A percentile compares a stretch with the other conserved stretches of the same genome.
Conservation (phyloP, 2,113 vertebrate species). For the Halichoerus grypus region DNA sequence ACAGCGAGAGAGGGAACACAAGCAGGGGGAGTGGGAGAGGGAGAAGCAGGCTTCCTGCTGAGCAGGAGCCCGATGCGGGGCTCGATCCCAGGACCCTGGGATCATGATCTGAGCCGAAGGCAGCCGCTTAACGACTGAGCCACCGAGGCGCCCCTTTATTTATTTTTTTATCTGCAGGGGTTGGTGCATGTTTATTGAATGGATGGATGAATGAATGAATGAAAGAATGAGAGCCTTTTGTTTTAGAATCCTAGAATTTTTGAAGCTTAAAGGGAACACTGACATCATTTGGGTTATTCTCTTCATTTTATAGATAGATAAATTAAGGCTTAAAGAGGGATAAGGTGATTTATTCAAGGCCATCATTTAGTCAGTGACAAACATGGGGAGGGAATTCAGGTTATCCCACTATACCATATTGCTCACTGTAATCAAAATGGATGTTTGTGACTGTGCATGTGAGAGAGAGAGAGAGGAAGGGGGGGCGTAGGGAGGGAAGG, state of each 20-base stretch:
- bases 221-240: background rate
- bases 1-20: too few species aligned
- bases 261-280: slow-evolving; percentile 2
- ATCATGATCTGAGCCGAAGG: too few species aligned
- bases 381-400: background rate
- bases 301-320: slow-evolving; percentile 21
- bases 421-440: slow-evolving; percentile 25
- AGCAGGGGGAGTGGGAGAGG: too few species aligned
- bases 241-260: slow-evolving; percentile 51
- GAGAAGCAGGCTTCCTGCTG: too few species aligned
- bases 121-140: too few species aligned
- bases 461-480: background rate
- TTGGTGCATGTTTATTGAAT: slow-evolving; percentile 10
- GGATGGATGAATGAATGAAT: background rate
- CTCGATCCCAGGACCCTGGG: too few species aligned
- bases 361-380: background rate
- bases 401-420: background rate
- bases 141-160: too few species aligned
- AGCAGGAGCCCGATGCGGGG: too few species aligned
- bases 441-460: background rate
- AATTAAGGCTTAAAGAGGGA: slow-evolving; percentile 43
- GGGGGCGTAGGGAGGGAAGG: background rate
- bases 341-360: background rate
- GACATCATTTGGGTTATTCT: background rate
- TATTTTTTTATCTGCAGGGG: background rate